Percentiles rank a stretch among this genome's conserved stretches.
Conservation (phyloP, 1,140 invertebrate genomes). For the Dendrolimus kikuchii region DNA sequence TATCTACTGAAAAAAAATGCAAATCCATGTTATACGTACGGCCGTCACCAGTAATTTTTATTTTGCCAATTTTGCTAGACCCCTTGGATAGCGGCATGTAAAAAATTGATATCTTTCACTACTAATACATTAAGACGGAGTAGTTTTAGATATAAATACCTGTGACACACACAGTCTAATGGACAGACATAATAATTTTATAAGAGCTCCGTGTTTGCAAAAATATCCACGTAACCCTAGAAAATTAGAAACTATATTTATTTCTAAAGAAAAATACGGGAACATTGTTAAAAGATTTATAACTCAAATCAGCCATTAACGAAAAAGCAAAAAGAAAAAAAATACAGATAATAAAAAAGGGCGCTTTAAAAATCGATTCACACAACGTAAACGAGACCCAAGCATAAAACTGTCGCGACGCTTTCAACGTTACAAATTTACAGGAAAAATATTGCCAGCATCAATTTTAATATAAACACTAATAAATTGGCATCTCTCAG, state of each 20-base stretch:
- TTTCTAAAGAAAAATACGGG: not conserved
- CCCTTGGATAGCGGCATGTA: too few species aligned
- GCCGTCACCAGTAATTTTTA: too few species aligned
- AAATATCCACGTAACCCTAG: too few species aligned
- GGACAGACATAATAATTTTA: too few species aligned
- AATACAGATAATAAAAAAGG: conserved; percentile 10
- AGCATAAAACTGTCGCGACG: conserved; percentile 45
- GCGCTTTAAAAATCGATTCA: conserved; percentile 49
- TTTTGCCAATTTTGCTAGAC: too few species aligned
- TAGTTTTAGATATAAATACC: too few species aligned
- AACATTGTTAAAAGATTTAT: conserved; percentile 1
- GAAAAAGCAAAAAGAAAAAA: conserved; percentile 14
- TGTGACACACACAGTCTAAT: too few species aligned
- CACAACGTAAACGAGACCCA: conserved; percentile 38
- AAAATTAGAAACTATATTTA: not conserved
- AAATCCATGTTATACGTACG: too few species aligned
- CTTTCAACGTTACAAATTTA: conserved; percentile 64
- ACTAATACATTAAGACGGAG: too few species aligned
- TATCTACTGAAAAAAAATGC: too few species aligned
- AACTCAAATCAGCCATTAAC: conserved; percentile 1
- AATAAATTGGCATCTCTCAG: conserved; percentile 69
- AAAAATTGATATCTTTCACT: too few species aligned
- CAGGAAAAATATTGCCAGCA: conserved; percentile 62
- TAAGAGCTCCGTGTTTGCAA: too few species aligned
- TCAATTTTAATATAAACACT: conserved; percentile 69